These are phyloP conservation scores for Oncorhynchus tshawytscha DNA, from an alignment of 2,113 vertebrate species.

Conservation along the genomic window DNA sequence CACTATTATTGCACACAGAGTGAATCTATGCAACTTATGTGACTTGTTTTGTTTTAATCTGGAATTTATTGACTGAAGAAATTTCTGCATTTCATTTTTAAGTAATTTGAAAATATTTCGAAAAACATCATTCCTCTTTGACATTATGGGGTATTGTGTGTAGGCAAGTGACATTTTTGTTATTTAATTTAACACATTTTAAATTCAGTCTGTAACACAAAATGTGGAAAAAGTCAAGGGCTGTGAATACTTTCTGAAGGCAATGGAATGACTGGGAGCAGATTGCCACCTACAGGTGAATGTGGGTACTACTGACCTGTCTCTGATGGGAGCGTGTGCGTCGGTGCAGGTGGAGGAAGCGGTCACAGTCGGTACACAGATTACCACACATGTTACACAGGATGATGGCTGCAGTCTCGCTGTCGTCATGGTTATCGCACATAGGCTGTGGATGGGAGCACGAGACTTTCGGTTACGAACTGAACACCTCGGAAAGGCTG, in stretches of 20 bases:
- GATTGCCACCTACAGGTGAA: background rate
- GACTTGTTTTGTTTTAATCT: too few relatives aligned
- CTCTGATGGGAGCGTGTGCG: slow-evolving; percentile 97
- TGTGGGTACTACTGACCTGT: slow-evolving; percentile 76
- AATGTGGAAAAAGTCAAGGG: too few relatives aligned
- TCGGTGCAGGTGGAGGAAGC: slow-evolving; percentile 96
- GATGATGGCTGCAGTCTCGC: slow-evolving; percentile 97
- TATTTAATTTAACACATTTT: too few relatives aligned
- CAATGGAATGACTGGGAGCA: background rate
- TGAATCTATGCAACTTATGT: too few relatives aligned
- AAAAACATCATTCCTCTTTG: background rate
- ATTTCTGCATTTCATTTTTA: too few relatives aligned
- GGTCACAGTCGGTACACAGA: slow-evolving; percentile 95
- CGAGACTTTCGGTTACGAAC: background rate
- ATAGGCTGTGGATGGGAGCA: slow-evolving; percentile 79
- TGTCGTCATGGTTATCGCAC: slow-evolving; percentile 99
- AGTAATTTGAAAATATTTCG: too few relatives aligned
- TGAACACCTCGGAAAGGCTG: background rate
- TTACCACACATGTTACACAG: slow-evolving; percentile 95
- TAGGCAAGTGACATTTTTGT: too few relatives aligned
- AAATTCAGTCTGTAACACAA: too few relatives aligned
- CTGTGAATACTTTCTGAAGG: too few relatives aligned
- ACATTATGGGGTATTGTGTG: too few relatives aligned
- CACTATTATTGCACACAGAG: too few relatives aligned
- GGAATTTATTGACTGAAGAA: too few relatives aligned